A percentile compares a stretch with the other conserved stretches of the same genome.
Conservation (phyloP, 1,140 invertebrate genomes). For the Triops longicaudatus region DNA sequence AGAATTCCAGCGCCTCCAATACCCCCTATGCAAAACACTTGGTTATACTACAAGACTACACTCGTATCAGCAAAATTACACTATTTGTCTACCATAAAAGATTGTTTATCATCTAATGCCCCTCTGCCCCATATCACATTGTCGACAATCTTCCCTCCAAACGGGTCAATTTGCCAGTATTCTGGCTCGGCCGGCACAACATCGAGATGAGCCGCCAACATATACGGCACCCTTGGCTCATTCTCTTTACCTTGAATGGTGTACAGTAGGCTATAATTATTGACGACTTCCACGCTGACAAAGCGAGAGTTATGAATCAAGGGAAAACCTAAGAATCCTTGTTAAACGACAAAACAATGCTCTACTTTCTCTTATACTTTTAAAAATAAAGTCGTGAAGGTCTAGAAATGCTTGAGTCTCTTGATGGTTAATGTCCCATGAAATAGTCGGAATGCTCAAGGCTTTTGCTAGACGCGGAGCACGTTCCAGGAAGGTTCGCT, state of each 20-base stretch:
- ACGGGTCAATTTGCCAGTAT: constrained; percentile 46
- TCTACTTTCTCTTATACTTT: constrained; percentile 32
- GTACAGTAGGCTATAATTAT: constrained; percentile 47
- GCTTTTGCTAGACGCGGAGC: constrained; percentile 31
- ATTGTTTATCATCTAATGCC: constrained; percentile 48
- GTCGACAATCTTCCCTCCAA: constrained; percentile 43
- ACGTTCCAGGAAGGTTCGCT: constrained; percentile 17
- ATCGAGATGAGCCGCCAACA: constrained; percentile 49
- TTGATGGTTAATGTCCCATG: constrained; percentile 27
- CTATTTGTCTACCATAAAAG: constrained; percentile 42
- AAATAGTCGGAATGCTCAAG: constrained; percentile 33
- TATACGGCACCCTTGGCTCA: constrained; percentile 42
- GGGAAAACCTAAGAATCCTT: constrained; percentile 40
- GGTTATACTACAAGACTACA: background rate
- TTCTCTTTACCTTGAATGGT: constrained; percentile 37
- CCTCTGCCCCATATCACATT: constrained; percentile 49
- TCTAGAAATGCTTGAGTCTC: constrained; percentile 29
- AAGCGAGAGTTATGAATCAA: constrained; percentile 40
- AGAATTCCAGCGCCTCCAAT: constrained; percentile 46
- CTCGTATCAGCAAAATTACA: background rate
- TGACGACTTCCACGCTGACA: constrained; percentile 42
- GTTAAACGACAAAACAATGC: constrained; percentile 17
- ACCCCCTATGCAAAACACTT: constrained; percentile 34
- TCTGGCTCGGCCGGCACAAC: constrained; percentile 47
- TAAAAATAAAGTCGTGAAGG: constrained; percentile 30